Evolutionary conservation across 2,888 invertebrate species (phyloP).

Genomic region (Macaria notata): DNA sequence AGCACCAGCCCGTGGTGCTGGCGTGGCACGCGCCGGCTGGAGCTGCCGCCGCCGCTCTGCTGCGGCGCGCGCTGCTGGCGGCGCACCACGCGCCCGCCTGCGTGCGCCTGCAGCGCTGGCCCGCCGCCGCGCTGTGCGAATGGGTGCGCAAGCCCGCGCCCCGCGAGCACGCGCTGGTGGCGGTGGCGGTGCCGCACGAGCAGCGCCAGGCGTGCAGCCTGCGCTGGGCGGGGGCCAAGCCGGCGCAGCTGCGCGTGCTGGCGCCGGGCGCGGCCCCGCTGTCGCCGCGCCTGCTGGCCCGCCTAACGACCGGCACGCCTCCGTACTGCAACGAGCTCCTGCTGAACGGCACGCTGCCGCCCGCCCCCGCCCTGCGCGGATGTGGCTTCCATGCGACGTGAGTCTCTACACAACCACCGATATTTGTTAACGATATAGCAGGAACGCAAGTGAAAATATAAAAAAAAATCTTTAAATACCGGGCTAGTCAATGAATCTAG

Average conservation of each 20-base stretch:
- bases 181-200: conserved; percentile 1
- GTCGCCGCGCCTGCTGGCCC: conserved; percentile 19
- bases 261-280: conserved; percentile 21
- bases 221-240: too few species aligned
- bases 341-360: too few species aligned
- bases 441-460: too few species aligned
- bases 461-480: too few species aligned
- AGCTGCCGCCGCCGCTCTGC: conserved; percentile 89
- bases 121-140: background rate
- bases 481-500: too few species aligned
- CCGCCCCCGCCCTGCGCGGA: background rate
- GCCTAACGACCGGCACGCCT: conserved; percentile 38
- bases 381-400: background rate
- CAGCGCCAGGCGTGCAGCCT: too few species aligned
- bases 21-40: conserved; percentile 88
- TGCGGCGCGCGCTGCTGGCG: conserved; percentile 87
- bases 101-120: conserved; percentile 56
- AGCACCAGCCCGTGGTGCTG: too few species aligned
- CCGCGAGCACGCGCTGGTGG: background rate
- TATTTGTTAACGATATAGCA: too few species aligned
- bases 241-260: conserved; percentile 8
- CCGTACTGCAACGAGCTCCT: conserved; percentile 1
- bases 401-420: too few species aligned
- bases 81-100: conserved; percentile 83
- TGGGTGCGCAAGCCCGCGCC: too few species aligned